phyloP scores from a whole-genome alignment of 2,888 invertebrate genomes.

The Holacanthella duospinosa region DNA sequence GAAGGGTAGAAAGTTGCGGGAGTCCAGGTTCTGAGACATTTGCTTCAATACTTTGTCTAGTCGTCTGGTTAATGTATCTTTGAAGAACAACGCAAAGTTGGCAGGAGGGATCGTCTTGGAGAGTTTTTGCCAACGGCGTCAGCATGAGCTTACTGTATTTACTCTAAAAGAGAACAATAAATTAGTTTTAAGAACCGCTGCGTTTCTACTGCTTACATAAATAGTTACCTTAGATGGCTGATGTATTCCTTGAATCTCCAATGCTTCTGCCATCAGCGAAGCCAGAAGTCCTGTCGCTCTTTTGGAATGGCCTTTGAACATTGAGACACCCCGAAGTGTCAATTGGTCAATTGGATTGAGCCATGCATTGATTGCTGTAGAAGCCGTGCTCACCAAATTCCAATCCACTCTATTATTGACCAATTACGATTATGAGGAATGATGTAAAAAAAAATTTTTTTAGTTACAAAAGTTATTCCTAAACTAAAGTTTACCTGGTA shows the following conservation, averaged over 20 bases:
- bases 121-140: constrained; percentile 74
- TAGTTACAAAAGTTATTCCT: no score
- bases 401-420: constrained; percentile 67
- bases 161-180: constrained; percentile 50
- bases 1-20: constrained; percentile 73
- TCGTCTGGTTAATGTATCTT: constrained; percentile 67
- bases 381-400: constrained; percentile 90
- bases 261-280: constrained; percentile 86
- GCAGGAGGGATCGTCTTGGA: constrained; percentile 91
- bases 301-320: constrained; percentile 67
- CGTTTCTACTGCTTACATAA: background rate
- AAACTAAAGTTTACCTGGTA: constrained; percentile 59
- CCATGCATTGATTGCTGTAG: constrained; percentile 95
- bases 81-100: constrained; percentile 82
- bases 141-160: constrained; percentile 80
- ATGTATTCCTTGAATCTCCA: constrained; percentile 76
- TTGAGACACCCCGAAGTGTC: constrained; percentile 68
- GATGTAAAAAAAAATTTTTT: constrained; percentile 1
- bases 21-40: constrained; percentile 73
- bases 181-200: background rate
- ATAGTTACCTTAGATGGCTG: constrained; percentile 59
- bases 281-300: constrained; percentile 78
- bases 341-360: constrained; percentile 89
- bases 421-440: constrained; percentile 2
- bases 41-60: constrained; percentile 64